Evolutionary conservation across 2,888 invertebrate species (phyloP), one percentile per base, ranked within the genome.

Genomic region (Chaetoderma sp.): DNA sequence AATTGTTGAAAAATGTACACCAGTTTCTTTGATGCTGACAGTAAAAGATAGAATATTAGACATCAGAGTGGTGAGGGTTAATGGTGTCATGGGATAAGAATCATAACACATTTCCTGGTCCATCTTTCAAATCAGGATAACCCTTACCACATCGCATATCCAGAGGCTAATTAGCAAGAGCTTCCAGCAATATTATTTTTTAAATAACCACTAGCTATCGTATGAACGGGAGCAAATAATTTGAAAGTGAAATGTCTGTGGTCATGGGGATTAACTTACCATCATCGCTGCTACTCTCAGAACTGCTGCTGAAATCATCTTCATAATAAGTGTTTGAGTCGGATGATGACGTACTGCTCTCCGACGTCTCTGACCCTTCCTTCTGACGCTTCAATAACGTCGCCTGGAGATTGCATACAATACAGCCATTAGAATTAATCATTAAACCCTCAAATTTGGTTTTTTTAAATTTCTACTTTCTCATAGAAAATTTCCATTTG

Each of bases 321-420:
- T 96, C 96, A 87, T 95, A 96, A 88, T 95, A 96, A n/a, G 95
- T 96, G 54, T 95, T 95, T 10, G 95, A 95, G 87, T 96, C 96
- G 4, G 95, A 95, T 72, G 92, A 92, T 83, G 92, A 93, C 67
- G 92, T 91, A 54, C 93, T 93, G 83, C 95, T 95, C 68, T 82
- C 82, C 6, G 79, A 76, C 0, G 77, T 72, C 60, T 81, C 94
- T 13, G 79, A 77, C 8, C 80, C 80, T 78, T 93, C 79, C 60
- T 82, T 82, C 60, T 76, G 63, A 36, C 77, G 67, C 63, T 78
- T 79, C 65, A 82, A 57, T 32, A 75, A 63, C 30, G 74, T 76
- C 23, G 80, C 82, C 80, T 81, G 62, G 4, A 18, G 39, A 23
- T 3, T 18, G 8, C 33, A 27, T 45, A 6, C 1, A 76, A 63